Evolutionary conservation across 1,140 invertebrate species (phyloP).

Genomic region (Batillaria attramentaria): DNA sequence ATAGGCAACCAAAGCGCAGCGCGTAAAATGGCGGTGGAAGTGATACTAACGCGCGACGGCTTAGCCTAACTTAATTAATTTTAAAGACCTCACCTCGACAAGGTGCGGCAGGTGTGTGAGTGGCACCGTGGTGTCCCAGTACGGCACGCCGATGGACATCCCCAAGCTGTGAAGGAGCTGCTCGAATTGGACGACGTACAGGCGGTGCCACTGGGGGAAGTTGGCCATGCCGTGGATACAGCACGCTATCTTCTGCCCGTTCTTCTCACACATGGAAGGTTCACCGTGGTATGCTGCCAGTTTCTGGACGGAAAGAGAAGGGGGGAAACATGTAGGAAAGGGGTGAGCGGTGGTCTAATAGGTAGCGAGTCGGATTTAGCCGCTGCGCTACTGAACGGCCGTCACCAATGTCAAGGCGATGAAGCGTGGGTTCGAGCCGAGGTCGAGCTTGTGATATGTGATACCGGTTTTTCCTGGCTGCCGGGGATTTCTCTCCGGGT

Average conservation of each 20-base stretch:
- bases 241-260: constrained; percentile 35
- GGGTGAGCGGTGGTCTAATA: background rate
- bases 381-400: background rate
- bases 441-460: too few relatives aligned
- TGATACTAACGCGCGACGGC: background rate
- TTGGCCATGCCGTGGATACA: constrained; percentile 45
- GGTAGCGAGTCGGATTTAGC: background rate
- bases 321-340: constrained; percentile 4
- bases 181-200: constrained; percentile 44
- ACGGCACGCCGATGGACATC: constrained; percentile 26
- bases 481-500: too few relatives aligned
- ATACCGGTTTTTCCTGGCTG: too few relatives aligned
- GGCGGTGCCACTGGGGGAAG: constrained; percentile 47
- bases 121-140: constrained; percentile 43
- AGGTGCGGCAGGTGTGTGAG: constrained; percentile 26
- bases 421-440: too few relatives aligned
- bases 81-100: background rate
- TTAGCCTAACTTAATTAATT: background rate
- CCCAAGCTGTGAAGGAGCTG: constrained; percentile 22
- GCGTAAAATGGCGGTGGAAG: background rate
- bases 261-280: constrained; percentile 35
- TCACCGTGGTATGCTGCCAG: constrained; percentile 44
- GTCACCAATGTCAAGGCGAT: too few relatives aligned
- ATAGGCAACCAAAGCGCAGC: background rate
- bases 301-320: background rate